A percentile compares a stretch with the other conserved stretches of the same genome.
phyloP scores from a whole-genome alignment of 2,888 invertebrate species.

The Drosophila atripex region DNA sequence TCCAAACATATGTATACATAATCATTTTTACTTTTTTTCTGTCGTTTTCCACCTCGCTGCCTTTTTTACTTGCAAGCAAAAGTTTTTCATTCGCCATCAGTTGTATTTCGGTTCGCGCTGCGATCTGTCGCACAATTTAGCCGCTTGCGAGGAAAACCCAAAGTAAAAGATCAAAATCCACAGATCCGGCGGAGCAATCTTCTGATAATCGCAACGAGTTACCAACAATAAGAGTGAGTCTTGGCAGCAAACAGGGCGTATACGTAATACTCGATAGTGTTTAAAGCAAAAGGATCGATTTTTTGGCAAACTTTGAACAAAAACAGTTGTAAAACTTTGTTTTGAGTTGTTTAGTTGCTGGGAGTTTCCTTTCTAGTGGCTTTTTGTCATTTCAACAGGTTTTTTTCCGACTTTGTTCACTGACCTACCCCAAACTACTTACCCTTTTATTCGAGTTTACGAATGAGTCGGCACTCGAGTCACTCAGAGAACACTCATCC shows the following conservation, averaged over 20 bases:
- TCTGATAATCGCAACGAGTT: neutral
- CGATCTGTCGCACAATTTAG: conserved; percentile 79
- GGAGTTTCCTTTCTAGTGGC: neutral
- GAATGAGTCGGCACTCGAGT: conserved; percentile 10
- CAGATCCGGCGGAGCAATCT: neutral
- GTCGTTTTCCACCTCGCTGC: conserved; percentile 76
- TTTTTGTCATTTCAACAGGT: conserved; percentile 1
- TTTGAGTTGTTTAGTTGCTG: neutral
- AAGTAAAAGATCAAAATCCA: neutral
- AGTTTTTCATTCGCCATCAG: conserved; percentile 83
- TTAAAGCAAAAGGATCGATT: neutral
- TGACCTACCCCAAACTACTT: conserved; percentile 29
- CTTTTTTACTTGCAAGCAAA: conserved; percentile 81
- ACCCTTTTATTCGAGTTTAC: conserved; percentile 4
- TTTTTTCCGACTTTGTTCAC: conserved; percentile 1
- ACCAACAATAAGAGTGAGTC: conserved; percentile 27
- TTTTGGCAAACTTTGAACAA: neutral
- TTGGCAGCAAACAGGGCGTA: neutral
- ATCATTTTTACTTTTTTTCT: conserved; percentile 73
- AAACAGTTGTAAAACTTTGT: neutral
- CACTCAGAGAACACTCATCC: conserved; percentile 16
- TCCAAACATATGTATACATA: conserved; percentile 75
- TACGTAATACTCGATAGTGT: neutral
- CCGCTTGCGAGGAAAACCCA: conserved; percentile 3
- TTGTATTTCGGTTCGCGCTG: conserved; percentile 82